phyloP scores from a whole-genome alignment of 2,113 vertebrate genomes.

The Apodemus speciosus region DNA sequence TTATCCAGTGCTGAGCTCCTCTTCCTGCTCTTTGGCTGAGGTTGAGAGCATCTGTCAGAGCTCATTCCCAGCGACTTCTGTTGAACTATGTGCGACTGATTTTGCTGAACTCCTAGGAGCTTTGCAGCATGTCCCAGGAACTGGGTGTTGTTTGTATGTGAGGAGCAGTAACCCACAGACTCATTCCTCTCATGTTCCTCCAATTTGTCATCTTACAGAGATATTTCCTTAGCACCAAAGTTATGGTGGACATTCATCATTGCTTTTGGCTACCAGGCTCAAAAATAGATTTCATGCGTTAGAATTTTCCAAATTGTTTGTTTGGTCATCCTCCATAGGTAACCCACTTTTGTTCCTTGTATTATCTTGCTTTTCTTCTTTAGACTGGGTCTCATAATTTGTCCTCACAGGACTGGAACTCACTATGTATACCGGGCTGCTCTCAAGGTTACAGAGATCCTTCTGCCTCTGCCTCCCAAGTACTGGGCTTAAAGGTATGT shows the following conservation, averaged over 20 bases:
- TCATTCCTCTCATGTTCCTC: not conserved
- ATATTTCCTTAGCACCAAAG: not conserved
- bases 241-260: not conserved
- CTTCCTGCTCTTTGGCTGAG: not conserved
- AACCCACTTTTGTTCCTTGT: not conserved
- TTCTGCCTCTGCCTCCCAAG: not conserved
- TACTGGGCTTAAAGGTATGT: not conserved
- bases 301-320: not conserved
- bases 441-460: too few species aligned
- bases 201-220: not conserved
- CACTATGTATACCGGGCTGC: too few species aligned
- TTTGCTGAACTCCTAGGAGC: too few species aligned
- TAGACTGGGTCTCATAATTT: not conserved
- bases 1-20: not conserved
- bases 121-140: rapidly evolving
- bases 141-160: not conserved
- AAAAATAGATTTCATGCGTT: not conserved
- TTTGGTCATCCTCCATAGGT: not conserved
- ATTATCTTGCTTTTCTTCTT: not conserved
- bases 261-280: not conserved
- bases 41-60: not conserved
- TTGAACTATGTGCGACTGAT: not conserved
- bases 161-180: not conserved
- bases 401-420: not conserved
- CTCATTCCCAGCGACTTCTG: conserved; percentile 40